Conservation (phyloP, 2,797 vertebrate genomes). For the Poeciliopsis gracilis region DNA sequence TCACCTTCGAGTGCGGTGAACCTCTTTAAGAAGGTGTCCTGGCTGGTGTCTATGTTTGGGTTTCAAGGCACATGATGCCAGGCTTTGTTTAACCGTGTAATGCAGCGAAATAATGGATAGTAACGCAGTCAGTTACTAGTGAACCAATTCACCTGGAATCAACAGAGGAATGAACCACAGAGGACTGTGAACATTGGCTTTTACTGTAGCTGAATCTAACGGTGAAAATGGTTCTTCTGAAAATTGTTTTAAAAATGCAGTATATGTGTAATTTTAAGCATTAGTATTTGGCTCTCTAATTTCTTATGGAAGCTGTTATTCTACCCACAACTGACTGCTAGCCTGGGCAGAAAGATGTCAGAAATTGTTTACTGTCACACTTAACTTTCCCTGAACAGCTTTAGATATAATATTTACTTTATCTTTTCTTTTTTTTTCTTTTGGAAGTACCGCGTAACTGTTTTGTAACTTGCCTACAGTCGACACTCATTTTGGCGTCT, state of each 20-base stretch:
- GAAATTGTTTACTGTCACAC: background rate
- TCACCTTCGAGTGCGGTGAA: conserved; percentile 23
- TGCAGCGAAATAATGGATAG: conserved; percentile 67
- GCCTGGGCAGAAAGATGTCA: background rate
- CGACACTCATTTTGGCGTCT: background rate
- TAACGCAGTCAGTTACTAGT: conserved; percentile 41
- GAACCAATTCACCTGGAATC: conserved; percentile 2
- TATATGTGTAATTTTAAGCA: background rate
- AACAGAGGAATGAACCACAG: background rate
- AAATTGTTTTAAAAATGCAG: background rate
- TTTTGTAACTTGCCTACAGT: background rate
- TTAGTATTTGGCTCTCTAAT: background rate
- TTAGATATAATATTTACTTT: background rate
- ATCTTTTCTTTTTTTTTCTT: background rate
- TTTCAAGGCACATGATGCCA: conserved; percentile 47
- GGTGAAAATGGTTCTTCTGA: background rate
- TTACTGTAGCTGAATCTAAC: background rate
- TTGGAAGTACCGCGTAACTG: background rate
- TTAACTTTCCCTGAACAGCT: background rate
- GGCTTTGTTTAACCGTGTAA: conserved; percentile 70
- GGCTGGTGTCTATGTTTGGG: conserved; percentile 53
- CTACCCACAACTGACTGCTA: background rate
- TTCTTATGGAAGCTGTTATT: background rate
- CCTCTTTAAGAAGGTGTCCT: conserved; percentile 4
- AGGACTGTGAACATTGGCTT: background rate